phyloP scores from a whole-genome alignment of 1,140 invertebrate genomes.

The Cydia splendana region DNA sequence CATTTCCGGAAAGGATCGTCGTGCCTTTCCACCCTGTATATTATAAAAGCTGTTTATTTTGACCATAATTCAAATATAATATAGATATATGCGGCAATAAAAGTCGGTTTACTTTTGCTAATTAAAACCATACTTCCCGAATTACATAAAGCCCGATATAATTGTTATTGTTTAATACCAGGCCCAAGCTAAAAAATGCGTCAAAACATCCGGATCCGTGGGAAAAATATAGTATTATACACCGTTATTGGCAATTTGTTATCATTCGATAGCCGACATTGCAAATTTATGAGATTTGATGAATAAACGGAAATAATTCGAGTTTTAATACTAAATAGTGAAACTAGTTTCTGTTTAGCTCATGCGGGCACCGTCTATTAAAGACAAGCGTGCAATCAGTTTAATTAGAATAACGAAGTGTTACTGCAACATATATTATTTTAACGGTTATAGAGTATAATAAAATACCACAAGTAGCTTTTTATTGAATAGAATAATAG shows the following conservation, averaged over 20 bases:
- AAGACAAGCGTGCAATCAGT: neutral
- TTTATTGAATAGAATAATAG: too few species aligned
- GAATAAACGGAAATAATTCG: slow-evolving; percentile 22
- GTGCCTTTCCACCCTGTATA: too few species aligned
- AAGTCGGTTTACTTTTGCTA: too few species aligned
- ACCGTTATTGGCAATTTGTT: neutral
- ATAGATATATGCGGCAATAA: too few species aligned
- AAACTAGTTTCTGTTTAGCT: slow-evolving; percentile 13
- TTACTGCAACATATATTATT: neutral
- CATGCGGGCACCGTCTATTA: neutral
- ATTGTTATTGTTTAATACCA: neutral
- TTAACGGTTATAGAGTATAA: neutral
- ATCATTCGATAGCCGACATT: slow-evolving; percentile 12
- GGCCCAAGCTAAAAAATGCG: neutral
- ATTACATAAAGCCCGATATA: neutral
- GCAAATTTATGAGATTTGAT: slow-evolving; percentile 8
- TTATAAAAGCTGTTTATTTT: too few species aligned
- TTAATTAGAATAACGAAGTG: neutral
- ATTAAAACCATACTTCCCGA: too few species aligned
- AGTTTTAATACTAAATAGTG: slow-evolving; percentile 15
- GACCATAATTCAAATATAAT: too few species aligned
- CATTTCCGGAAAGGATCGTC: too few species aligned
- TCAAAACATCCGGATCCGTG: slow-evolving; percentile 1
- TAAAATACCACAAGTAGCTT: neutral
- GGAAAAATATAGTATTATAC: neutral